Base-by-base conservation (phyloP, 1,140 invertebrate genomes). In the Macrocentrus cingulum region DNA sequence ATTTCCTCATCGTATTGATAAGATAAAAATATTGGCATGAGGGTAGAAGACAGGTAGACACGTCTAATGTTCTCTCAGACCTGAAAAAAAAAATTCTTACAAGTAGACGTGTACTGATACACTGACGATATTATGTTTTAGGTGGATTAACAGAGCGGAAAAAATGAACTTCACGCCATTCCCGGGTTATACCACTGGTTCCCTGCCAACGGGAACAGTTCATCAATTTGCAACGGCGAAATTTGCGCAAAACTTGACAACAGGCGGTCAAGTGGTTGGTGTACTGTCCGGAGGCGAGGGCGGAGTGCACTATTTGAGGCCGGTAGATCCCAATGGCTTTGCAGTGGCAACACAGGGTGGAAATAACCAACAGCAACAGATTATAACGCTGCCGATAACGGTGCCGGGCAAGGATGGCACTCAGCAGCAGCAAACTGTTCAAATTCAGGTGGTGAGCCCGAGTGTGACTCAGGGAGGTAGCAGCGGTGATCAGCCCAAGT, bases 111-210 rank as follows among this genome's bases (percentile, higher is more conserved):
- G n/a, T n/a, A 9, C 4, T 29, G 25, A 29, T 29, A 9, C 4
- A 29, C n/a, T n/a, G 25, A 29, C 9, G 9, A 29, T 29, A 5
- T 29, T 29, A 9, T 29, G 2, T 57, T 61, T 55, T 20, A n/a
- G 20, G 15, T 39, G 8, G 16, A 16, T 67, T 70, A 5, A 56
- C 37, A 64, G 22, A 36, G 48, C 2, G 36, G 25, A 42, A 32
- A 80, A 74, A 53, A 89, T 89, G 87, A 89, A 88, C 79, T 89
- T 88, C 62, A 84, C 85, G 22, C 86, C 86, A 15, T 88, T 88
- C 65, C 81, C 82, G 13, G 83, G 83, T 18, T 84, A 84, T 25
- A 84, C 84, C 51, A 83, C 85, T 15, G 82, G 86, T 34, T 82
- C 85, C 37, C 75, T 86, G 51, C 82, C 84, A 18, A 76, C 84